These are phyloP conservation scores for Phalanger gymnotis DNA, from an alignment of 2,797 vertebrate genomes.

Conservation along the genomic window DNA sequence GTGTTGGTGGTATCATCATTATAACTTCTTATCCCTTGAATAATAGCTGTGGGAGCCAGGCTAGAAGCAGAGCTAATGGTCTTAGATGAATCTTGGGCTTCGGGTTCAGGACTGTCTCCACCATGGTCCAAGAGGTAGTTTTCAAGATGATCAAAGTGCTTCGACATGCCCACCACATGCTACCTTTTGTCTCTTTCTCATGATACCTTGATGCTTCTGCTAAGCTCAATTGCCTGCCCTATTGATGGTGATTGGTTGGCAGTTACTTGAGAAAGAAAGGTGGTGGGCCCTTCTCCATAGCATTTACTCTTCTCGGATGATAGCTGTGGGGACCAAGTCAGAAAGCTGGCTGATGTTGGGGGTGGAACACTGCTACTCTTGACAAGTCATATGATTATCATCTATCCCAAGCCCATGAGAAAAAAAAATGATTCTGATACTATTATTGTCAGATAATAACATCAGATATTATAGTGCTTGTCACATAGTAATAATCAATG, in stretches of 20 bases:
- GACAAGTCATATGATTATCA: background rate
- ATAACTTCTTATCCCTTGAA: background rate
- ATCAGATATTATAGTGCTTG: background rate
- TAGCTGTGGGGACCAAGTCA: background rate
- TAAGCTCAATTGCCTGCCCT: background rate
- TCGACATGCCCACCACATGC: background rate
- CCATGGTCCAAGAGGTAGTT: background rate
- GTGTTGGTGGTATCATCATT: background rate
- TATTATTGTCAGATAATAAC: background rate
- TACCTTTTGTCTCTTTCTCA: background rate
- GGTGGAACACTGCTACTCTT: background rate
- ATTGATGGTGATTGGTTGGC: background rate
- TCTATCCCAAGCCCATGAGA: background rate
- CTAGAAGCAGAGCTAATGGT: background rate
- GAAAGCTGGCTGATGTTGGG: background rate
- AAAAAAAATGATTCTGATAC: background rate
- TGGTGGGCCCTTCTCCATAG: background rate
- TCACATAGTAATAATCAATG: background rate
- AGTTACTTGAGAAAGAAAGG: background rate
- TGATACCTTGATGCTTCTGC: background rate
- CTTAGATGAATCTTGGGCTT: background rate
- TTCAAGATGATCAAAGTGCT: background rate
- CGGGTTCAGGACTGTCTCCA: too few species aligned
- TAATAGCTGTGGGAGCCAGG: background rate
- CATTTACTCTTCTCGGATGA: background rate